phyloP scores from a whole-genome alignment of 2,113 vertebrate genomes.

The Anarrhichthys ocellatus region DNA sequence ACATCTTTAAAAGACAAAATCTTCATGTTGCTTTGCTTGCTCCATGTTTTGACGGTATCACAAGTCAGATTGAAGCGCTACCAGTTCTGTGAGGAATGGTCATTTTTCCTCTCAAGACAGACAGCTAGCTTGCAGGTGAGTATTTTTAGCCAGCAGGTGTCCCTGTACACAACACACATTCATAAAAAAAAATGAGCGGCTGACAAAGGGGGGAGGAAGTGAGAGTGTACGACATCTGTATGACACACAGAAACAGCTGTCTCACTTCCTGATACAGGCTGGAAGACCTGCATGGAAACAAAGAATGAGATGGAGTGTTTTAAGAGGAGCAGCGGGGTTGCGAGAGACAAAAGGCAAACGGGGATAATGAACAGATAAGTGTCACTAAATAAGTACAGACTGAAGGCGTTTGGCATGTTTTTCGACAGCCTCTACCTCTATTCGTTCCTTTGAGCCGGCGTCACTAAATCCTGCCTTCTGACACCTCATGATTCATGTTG shows the following conservation, averaged over 20 bases:
- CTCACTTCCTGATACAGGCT: slow-evolving; percentile 45
- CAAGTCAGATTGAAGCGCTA: neutral
- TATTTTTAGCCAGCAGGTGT: slow-evolving; percentile 14
- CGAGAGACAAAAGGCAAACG: slow-evolving; percentile 4
- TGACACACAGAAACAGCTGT: slow-evolving; percentile 22
- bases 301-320: neutral
- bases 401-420: neutral
- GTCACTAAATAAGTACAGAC: neutral
- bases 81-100: neutral
- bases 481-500: slow-evolving; percentile 30
- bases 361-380: neutral
- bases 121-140: neutral
- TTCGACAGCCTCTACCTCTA: neutral
- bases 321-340: neutral
- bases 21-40: neutral
- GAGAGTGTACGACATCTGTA: slow-evolving; percentile 21
- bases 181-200: neutral
- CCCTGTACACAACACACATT: neutral
- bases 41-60: neutral
- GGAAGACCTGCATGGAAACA: neutral
- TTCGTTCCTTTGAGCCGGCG: neutral
- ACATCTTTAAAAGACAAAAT: neutral
- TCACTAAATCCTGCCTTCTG: neutral
- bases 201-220: slow-evolving; percentile 13
- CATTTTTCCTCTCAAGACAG: neutral